Conservation (phyloP, 2,888 invertebrate genomes). For the Volucella zonaria region DNA sequence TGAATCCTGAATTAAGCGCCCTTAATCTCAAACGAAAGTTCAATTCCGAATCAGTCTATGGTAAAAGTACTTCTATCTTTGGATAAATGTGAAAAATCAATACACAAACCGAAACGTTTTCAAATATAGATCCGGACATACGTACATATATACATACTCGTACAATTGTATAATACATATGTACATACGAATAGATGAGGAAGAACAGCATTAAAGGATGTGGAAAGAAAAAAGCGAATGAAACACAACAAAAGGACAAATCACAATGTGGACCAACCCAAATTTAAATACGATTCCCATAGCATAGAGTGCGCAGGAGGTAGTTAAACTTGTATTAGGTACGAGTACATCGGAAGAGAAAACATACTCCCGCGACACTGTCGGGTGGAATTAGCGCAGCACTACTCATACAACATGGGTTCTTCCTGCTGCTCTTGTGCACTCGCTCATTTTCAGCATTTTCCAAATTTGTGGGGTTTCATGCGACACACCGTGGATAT, state of each 20-base stretch:
- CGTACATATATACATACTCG: neutral
- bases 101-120: constrained; percentile 69
- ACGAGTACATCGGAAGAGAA: constrained; percentile 65
- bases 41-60: constrained; percentile 61
- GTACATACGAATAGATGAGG: constrained; percentile 52
- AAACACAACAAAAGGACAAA: constrained; percentile 72
- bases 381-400: constrained; percentile 69
- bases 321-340: constrained; percentile 69
- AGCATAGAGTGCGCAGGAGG: constrained; percentile 70
- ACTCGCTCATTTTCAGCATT: constrained; percentile 71
- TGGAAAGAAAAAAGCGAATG: constrained; percentile 61
- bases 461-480: constrained; percentile 68
- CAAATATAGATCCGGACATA: constrained; percentile 27
- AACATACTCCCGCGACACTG: constrained; percentile 72
- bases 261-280: constrained; percentile 74
- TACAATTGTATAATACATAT: constrained; percentile 27
- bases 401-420: constrained; percentile 37
- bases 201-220: constrained; percentile 54
- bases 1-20: constrained; percentile 44
- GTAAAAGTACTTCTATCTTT: constrained; percentile 55
- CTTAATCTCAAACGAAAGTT: constrained; percentile 50
- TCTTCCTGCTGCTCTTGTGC: constrained; percentile 37
- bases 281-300: constrained; percentile 73
- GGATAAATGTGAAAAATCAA: constrained; percentile 72
- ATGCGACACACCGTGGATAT: constrained; percentile 62